phyloP scores from a whole-genome alignment of 2,113 vertebrate genomes.

The Aix galericulata region DNA sequence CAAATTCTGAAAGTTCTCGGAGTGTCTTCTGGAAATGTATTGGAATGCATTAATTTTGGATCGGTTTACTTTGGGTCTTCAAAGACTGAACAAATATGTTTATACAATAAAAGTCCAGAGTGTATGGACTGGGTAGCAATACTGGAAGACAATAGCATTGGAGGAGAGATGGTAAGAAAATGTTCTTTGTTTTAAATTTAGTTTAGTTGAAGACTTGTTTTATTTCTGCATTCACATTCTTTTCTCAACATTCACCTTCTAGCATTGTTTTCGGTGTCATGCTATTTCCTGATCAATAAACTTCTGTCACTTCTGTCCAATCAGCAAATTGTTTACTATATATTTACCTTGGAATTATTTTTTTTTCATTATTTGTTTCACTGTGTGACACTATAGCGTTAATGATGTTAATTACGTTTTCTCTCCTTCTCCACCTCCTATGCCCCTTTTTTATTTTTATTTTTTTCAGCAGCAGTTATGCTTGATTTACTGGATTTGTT shows the following conservation, averaged over 20 bases:
- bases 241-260: neutral
- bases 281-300: neutral
- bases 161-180: slow-evolving; percentile 82
- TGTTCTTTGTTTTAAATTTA: neutral
- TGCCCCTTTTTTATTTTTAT: neutral
- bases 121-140: slow-evolving; percentile 84
- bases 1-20: slow-evolving; percentile 81
- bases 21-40: slow-evolving; percentile 30
- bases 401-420: neutral
- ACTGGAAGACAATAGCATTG: slow-evolving; percentile 76
- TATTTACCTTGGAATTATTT: neutral
- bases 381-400: neutral
- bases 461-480: neutral
- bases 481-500: neutral
- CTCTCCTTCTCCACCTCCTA: neutral
- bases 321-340: rapidly evolving
- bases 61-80: slow-evolving; percentile 84
- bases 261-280: neutral
- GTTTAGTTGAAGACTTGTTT: neutral
- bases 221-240: neutral
- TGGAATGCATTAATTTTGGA: slow-evolving; percentile 83
- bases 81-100: slow-evolving; percentile 70
- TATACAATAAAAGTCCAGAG: slow-evolving; percentile 84
- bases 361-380: neutral
- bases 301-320: neutral